Percentiles rank a stretch among this genome's conserved stretches.
phyloP scores from a whole-genome alignment of 35 echinoderm and acorn worm species.

The Lytechinus variegatus region DNA sequence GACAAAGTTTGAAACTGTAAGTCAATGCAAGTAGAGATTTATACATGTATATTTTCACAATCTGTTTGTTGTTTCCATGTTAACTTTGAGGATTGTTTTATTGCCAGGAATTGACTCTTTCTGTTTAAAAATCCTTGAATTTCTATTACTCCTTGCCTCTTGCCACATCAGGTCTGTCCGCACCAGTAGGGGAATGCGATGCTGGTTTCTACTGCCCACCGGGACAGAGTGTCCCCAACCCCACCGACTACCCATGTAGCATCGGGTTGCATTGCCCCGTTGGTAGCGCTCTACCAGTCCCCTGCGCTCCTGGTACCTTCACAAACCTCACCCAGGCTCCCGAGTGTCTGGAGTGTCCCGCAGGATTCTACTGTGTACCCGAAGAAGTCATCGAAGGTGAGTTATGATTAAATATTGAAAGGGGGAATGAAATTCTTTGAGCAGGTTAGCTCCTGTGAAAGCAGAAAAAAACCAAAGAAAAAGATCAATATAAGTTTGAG shows the following conservation, averaged over 20 bases:
- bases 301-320: constrained; percentile 92
- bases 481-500: too few relatives aligned
- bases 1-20: too few relatives aligned
- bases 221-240: constrained; percentile 90
- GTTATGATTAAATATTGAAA: not conserved
- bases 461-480: too few relatives aligned
- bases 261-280: constrained; percentile 94
- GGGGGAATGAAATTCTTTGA: too few relatives aligned
- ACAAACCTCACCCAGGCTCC: constrained; percentile 92
- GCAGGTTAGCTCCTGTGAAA: too few relatives aligned
- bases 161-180: constrained; percentile 68
- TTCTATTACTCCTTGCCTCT: not conserved
- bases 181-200: constrained; percentile 79
- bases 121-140: too few relatives aligned
- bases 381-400: constrained; percentile 95
- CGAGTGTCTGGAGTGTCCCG: constrained; percentile 82
- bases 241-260: constrained; percentile 78
- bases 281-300: constrained; percentile 90
- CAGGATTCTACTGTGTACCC: constrained; percentile 94
- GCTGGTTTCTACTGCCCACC: constrained; percentile 90
- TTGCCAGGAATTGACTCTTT: too few relatives aligned
- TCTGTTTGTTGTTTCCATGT: too few relatives aligned
- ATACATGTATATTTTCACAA: too few relatives aligned
- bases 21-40: too few relatives aligned
- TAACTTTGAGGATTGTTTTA: too few relatives aligned